Evolutionary conservation across 2,797 vertebrate species (phyloP).

Genomic region (Pteronotus mesoamericanus): DNA sequence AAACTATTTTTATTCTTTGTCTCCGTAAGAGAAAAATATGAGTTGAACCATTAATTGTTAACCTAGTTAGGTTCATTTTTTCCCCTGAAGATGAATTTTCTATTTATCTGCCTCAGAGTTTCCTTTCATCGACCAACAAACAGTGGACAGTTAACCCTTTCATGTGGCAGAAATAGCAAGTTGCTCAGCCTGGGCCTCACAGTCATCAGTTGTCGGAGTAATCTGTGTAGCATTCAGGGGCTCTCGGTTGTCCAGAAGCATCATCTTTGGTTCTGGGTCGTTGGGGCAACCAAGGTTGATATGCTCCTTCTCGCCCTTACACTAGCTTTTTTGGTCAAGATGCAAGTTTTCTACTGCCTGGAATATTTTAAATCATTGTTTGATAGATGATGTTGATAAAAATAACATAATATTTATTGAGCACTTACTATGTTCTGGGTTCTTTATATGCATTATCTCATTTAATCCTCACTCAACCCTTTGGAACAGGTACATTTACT

Average conservation of each 20-base stretch:
- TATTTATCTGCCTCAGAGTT: background rate
- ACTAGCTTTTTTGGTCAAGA: background rate
- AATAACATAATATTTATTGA: background rate
- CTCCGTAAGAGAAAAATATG: background rate
- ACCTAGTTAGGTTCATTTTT: background rate
- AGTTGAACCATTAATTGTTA: background rate
- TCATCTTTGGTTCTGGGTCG: background rate
- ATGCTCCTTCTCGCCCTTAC: background rate
- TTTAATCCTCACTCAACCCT: background rate
- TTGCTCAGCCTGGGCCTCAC: background rate
- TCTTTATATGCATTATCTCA: background rate
- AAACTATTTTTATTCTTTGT: background rate
- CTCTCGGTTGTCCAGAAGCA: background rate
- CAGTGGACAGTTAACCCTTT: background rate
- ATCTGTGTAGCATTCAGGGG: background rate
- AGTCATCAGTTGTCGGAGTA: background rate
- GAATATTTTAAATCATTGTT: background rate
- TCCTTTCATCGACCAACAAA: background rate
- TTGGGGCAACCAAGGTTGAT: background rate
- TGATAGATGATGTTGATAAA: background rate
- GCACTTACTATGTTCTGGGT: background rate
- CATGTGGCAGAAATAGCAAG: background rate
- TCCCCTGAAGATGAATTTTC: conserved; percentile 5
- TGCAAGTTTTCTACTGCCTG: background rate
- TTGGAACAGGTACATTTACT: background rate